Evolutionary conservation across 1,140 invertebrate species (phyloP), one percentile per base, ranked within the genome.

Genomic region (Neomicropteryx cornuta): DNA sequence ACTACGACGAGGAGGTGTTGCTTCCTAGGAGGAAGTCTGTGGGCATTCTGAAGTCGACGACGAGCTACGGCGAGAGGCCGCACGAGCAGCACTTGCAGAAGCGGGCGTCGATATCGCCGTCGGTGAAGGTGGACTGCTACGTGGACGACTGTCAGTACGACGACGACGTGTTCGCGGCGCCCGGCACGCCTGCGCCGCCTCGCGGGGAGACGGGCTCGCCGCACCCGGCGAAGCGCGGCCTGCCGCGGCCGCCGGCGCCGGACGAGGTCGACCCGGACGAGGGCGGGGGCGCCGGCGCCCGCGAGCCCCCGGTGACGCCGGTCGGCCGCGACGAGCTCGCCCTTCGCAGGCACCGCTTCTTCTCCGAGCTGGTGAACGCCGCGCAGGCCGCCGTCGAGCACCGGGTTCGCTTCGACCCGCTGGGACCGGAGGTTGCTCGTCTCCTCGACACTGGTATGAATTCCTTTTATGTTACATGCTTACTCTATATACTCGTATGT

Each of bases 241-340:
- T 28, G 10, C 2, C n/a, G 23, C n/a, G 41, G 35, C 13, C 16
- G 45, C n/a, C 42, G 41, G 18, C 24, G 28, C 16, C 29, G 22
- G 27, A 17, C 35, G 51, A 50, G 36, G 43, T 36, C 22, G 63
- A 61, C 39, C 51, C 43, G 43, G 2, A 28, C 43, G 13, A 41
- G 43, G n/a, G 46, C 46, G 8, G 38, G 40, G 35, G 19, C 32
- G 41, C 34, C 11, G 71, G 75, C n/a, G 72, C 74, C 36, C 60
- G 71, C 45, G 77, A 80, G 51, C 77, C 77, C 41, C 78, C 79
- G 13, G 78, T 77, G 19, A 81, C 79, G 10, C 80, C 78, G n/a
- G 73, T 83, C 14, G 81, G 80, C 29, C 71, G 78, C 28, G 82
- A 85, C 56, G 81, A 85, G 55, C 58, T 85, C 44, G 81, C 81